phyloP scores from a whole-genome alignment of 2,113 vertebrate genomes.

The Beaufortia kweichowensis region DNA sequence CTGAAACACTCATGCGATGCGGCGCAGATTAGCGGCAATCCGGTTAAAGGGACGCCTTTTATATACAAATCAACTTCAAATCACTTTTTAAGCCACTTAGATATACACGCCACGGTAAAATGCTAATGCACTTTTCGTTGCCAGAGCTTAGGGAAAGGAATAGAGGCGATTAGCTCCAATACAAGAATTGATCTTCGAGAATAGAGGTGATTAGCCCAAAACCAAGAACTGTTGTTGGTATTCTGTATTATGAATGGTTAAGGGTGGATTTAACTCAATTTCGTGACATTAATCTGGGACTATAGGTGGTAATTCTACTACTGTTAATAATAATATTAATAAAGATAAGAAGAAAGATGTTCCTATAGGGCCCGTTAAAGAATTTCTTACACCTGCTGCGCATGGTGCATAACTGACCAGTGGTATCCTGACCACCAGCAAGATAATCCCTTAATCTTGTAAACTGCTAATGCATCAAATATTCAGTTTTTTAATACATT shows the following conservation, averaged over 20 bases:
- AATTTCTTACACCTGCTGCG: conserved; percentile 28
- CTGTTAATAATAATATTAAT: conserved; percentile 25
- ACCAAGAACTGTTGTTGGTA: conserved; percentile 74
- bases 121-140: conserved; percentile 84
- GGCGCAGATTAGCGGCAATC: conserved; percentile 84
- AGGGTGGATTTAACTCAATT: conserved; percentile 76
- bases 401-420: conserved; percentile 10
- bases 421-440: conserved; percentile 28
- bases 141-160: conserved; percentile 74
- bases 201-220: conserved; percentile 49
- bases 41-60: conserved; percentile 84
- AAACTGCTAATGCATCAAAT: conserved; percentile 33
- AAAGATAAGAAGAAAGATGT: conserved; percentile 27
- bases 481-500: conserved; percentile 21
- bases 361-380: background rate
- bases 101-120: conserved; percentile 80
- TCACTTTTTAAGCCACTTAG: conserved; percentile 88
- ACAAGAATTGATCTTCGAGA: conserved; percentile 40
- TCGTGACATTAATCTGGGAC: conserved; percentile 70
- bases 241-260: conserved; percentile 65
- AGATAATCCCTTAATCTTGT: conserved; percentile 40
- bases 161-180: conserved; percentile 70
- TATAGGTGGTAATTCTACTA: conserved; percentile 25
- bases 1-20: conserved; percentile 83
- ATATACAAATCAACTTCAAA: conserved; percentile 89